These are phyloP conservation scores for Agrenia bidenticulata DNA, from an alignment of 2,888 invertebrate genomes.

Conservation along the genomic window DNA sequence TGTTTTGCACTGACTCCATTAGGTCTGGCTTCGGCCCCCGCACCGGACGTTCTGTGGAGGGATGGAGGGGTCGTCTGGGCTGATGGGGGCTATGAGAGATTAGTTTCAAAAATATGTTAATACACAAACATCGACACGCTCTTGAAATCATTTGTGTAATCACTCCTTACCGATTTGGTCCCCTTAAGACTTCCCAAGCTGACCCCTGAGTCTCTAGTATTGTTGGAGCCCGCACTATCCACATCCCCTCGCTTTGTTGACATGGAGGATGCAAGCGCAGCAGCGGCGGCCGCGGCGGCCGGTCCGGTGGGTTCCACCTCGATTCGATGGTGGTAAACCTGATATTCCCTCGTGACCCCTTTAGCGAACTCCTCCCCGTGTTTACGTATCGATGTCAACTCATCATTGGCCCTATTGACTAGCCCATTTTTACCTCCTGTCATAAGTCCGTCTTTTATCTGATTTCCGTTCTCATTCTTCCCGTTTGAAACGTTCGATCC, in stretches of 20 bases:
- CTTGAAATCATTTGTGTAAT: neutral
- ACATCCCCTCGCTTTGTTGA: conserved; percentile 35
- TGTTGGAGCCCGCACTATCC: conserved; percentile 48
- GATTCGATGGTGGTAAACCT: conserved; percentile 29
- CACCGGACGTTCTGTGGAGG: neutral
- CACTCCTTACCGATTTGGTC: conserved; percentile 29
- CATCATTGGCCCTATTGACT: too few species aligned
- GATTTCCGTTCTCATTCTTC: too few species aligned
- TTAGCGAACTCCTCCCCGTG: conserved; percentile 10
- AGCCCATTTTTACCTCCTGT: too few species aligned
- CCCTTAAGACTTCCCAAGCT: conserved; percentile 42
- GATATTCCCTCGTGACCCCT: conserved; percentile 31
- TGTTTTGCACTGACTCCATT: too few species aligned
- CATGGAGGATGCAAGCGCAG: conserved; percentile 20
- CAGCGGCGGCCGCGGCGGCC: conserved; percentile 26
- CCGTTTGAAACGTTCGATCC: too few species aligned
- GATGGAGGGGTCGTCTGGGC: conserved; percentile 14
- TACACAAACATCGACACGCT: neutral
- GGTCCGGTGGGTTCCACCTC: conserved; percentile 34
- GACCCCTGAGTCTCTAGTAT: conserved; percentile 50
- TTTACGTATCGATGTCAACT: conserved; percentile 1
- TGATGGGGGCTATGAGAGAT: conserved; percentile 13
- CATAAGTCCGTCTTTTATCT: too few species aligned
- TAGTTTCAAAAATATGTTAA: neutral
- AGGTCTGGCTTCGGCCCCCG: neutral